Evolutionary conservation across 2,113 vertebrate genomes (phyloP), one percentile per base, ranked within the genome.

Genomic region (Nematolebias whitei): DNA sequence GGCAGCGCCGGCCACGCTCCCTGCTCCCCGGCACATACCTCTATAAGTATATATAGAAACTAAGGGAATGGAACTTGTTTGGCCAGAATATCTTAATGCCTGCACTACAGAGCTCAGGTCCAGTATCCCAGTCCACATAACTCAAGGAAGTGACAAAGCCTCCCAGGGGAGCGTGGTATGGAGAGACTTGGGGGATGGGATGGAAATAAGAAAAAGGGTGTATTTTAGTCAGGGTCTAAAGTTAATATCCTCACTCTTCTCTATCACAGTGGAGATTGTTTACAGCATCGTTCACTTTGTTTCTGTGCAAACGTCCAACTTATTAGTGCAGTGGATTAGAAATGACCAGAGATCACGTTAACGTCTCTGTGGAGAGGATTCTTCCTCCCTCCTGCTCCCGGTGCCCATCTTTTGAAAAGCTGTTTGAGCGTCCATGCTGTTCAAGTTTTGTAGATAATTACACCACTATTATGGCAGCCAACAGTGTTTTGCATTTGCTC

Each of bases 121-220:
- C 85, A 88, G 76, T 7, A 63, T 86, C 84, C 85, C 81, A 68
- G 76, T 86, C 78, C 86, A 85, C 90, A 90, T 91, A 90, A 91
- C 86, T 91, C 90, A 90, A 66, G 60, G 49, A 61, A 64, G 82
- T 91, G 89, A 91, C 89, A 90, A 87, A 76, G 63, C 63, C 82
- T 82, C 66, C 84, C 85, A 57, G 68, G 78, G 67, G 82, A 73
- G 80, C 4, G 16, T 20, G 48, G 56, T 62, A 5, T 18, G 7
- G 16, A 26, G 69, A 67, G 44, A 7, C 67, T 64, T 54, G n/a
- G 41, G 47, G n/a, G 35, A 44, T 64, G 68, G 68, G 53, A 32
- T 69, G 57, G 68, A 70, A 81, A 77, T 72, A 71, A 64, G 69
- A 57, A 65, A 67, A 71, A 71, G 74, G 60, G 40, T 80, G 11